phyloP scores from a whole-genome alignment of 2,888 invertebrate species.

The Ormyrus thymus region DNA sequence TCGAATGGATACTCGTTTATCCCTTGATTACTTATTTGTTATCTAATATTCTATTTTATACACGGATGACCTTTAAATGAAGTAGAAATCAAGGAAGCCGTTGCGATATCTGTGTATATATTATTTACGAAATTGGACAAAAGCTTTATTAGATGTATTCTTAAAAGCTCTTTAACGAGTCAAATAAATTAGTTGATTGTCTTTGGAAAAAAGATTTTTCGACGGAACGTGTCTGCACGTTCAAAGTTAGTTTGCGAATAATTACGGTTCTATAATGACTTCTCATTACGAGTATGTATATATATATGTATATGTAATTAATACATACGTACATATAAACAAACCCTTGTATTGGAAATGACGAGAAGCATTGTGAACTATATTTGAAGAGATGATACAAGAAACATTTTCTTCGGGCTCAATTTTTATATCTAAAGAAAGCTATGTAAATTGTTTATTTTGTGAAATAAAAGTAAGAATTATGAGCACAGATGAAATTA shows the following conservation, averaged over 20 bases:
- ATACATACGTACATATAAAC: slow-evolving; percentile 11
- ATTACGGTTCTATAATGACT: slow-evolving; percentile 15
- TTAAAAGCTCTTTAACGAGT: background rate
- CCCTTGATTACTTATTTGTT: slow-evolving; percentile 5
- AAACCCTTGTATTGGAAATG: background rate
- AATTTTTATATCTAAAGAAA: slow-evolving; percentile 3
- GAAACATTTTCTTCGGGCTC: background rate
- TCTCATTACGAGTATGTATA: slow-evolving; percentile 33
- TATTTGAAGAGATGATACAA: background rate
- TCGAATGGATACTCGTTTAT: background rate
- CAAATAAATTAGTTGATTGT: background rate
- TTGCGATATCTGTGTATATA: slow-evolving; percentile 40
- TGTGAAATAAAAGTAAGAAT: background rate
- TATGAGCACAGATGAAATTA: slow-evolving; percentile 5
- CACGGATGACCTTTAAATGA: background rate
- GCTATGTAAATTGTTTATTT: slow-evolving; percentile 26
- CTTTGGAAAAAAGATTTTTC: slow-evolving; percentile 12
- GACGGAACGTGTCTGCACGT: background rate
- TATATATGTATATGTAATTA: slow-evolving; percentile 21
- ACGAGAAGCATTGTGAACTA: background rate
- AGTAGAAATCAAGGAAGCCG: slow-evolving; percentile 8
- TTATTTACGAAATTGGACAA: slow-evolving; percentile 2
- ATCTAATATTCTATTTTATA: slow-evolving; percentile 20
- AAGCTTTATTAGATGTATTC: slow-evolving; percentile 23
- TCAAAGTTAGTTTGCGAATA: slow-evolving; percentile 3